phyloP scores from a whole-genome alignment of 2,797 vertebrate species.

The Varecia variegata region DNA sequence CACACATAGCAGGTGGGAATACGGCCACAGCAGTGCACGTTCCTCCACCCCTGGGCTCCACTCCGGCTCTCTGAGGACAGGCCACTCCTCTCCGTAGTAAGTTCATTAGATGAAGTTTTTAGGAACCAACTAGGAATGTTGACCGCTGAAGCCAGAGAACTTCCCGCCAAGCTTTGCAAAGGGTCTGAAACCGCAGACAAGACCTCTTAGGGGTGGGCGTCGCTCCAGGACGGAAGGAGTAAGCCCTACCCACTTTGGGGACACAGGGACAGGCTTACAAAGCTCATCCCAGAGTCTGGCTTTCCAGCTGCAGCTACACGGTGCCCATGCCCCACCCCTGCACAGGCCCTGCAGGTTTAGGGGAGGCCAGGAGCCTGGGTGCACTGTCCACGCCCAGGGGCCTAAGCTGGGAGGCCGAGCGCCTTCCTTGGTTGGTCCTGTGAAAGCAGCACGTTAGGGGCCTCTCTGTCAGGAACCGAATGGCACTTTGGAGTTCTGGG shows the following conservation, averaged over 20 bases:
- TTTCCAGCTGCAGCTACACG: neutral
- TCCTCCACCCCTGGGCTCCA: neutral
- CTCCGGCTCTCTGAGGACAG: neutral
- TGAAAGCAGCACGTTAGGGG: neutral
- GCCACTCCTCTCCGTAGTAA: neutral
- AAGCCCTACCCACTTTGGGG: neutral
- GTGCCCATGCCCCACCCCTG: fast-evolving
- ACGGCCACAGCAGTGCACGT: fast-evolving
- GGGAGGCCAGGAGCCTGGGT: neutral
- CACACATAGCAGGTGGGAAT: neutral
- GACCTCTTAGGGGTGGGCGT: fast-evolving
- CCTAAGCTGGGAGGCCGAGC: neutral
- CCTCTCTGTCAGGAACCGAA: neutral
- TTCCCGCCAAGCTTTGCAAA: neutral
- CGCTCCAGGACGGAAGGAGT: neutral
- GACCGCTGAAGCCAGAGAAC: neutral
- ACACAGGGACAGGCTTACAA: neutral
- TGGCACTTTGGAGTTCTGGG: neutral
- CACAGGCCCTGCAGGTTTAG: neutral
- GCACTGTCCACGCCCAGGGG: too few relatives aligned
- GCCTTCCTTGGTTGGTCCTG: neutral
- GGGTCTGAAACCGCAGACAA: neutral
- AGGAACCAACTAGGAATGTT: neutral
- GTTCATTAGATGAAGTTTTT: neutral
- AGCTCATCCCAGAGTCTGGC: neutral